phyloP scores from a whole-genome alignment of 2,888 invertebrate genomes.

The Bombyx huttoni region DNA sequence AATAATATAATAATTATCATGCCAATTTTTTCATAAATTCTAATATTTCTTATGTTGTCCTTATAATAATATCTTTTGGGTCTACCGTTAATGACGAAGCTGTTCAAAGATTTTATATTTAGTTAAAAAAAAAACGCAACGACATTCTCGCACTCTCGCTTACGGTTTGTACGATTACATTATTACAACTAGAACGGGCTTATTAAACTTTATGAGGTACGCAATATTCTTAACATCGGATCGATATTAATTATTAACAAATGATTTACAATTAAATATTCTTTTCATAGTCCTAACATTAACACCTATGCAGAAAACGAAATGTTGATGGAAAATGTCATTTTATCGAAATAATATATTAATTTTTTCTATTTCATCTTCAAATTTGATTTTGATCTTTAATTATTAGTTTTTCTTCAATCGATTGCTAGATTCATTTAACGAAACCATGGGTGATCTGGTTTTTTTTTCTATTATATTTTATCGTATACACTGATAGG shows the following conservation, averaged over 20 bases:
- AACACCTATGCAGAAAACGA: constrained; percentile 44
- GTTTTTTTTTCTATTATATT: no score
- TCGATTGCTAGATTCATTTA: no score
- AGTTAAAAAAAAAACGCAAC: not conserved
- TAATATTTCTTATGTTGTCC: not conserved
- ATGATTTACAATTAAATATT: constrained; percentile 7
- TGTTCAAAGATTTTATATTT: not conserved
- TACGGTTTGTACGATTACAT: not conserved
- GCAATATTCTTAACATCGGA: not conserved
- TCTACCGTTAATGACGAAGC: not conserved
- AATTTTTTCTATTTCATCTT: not conserved
- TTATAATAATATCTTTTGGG: not conserved
- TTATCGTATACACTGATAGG: no score
- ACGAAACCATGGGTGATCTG: no score
- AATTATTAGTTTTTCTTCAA: no score
- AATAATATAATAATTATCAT: constrained; percentile 21
- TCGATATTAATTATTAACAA: constrained; percentile 5
- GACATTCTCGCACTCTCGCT: not conserved
- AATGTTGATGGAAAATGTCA: constrained; percentile 35
- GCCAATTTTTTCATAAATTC: constrained; percentile 21
- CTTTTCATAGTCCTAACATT: not conserved
- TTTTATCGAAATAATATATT: constrained; percentile 44
- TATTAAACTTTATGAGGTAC: constrained; percentile 1
- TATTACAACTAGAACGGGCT: not conserved
- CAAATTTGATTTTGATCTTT: no score